These are phyloP conservation scores for Matsumurasca onukii DNA, from an alignment of 1,140 invertebrate species.

Conservation along the genomic window DNA sequence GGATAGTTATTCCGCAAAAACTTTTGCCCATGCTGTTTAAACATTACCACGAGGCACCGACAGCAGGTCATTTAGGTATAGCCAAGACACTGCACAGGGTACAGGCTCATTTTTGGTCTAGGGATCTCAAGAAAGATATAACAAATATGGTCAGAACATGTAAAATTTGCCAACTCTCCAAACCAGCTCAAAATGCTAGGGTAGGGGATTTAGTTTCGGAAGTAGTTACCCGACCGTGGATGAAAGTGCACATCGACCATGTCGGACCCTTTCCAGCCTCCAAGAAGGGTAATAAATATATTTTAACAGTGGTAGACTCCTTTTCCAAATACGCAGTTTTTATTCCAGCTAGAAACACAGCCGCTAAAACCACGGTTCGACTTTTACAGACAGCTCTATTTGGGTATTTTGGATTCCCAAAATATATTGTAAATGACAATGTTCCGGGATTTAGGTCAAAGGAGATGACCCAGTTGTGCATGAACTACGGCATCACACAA, in stretches of 20 bases:
- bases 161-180: not conserved
- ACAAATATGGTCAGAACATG: not conserved
- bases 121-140: not conserved
- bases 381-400: no score
- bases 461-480: no score
- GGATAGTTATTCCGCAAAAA: constrained; percentile 1
- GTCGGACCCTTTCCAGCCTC: not conserved
- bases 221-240: not conserved
- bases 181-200: not conserved
- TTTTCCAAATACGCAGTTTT: constrained; percentile 17
- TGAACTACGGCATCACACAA: no score
- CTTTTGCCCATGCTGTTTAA: not conserved
- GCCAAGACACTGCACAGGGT: not conserved
- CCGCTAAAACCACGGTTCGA: no score
- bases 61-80: constrained; percentile 1
- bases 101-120: not conserved
- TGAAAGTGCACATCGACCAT: constrained; percentile 3
- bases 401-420: no score
- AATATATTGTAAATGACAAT: no score
- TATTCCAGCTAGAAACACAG: not conserved
- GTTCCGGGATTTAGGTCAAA: no score
- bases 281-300: not conserved
- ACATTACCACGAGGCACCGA: not conserved
- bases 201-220: not conserved
- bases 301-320: constrained; percentile 5